A percentile compares a stretch with the other conserved stretches of the same genome.
Conservation (phyloP, 2,888 invertebrate species). For the Drosophila melanocephala region DNA sequence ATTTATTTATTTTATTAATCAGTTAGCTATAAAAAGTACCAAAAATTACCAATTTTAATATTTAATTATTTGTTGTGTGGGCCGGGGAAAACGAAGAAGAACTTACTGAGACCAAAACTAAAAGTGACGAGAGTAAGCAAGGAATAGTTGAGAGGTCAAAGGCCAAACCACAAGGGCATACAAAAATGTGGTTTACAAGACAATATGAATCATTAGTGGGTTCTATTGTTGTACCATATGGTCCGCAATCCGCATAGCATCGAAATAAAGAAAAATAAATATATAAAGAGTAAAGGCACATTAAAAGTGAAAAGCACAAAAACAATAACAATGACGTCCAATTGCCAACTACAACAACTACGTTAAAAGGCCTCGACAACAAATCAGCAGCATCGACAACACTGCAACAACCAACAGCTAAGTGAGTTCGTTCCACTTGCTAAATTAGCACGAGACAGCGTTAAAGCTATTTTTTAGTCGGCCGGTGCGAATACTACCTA, state of each 20-base stretch:
- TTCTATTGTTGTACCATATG: neutral
- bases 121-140: neutral
- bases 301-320: neutral
- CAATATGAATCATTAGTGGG: neutral
- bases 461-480: too few relatives aligned
- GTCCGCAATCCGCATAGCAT: neutral
- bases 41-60: too few relatives aligned
- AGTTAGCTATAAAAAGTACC: neutral
- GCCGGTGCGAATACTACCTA: too few relatives aligned
- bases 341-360: neutral
- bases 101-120: neutral
- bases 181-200: neutral
- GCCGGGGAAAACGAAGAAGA: neutral
- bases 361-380: neutral
- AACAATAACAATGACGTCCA: neutral
- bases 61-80: neutral
- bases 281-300: too few relatives aligned
- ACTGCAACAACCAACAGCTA: neutral
- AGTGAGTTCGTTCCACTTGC: neutral
- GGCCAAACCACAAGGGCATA: neutral
- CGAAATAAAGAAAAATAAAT: too few relatives aligned
- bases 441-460: too few relatives aligned
- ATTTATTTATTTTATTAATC: neutral
- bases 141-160: neutral
- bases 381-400: neutral